Conservation (phyloP, 2,113 vertebrate species). For the Tympanuchus pallidicinctus region DNA sequence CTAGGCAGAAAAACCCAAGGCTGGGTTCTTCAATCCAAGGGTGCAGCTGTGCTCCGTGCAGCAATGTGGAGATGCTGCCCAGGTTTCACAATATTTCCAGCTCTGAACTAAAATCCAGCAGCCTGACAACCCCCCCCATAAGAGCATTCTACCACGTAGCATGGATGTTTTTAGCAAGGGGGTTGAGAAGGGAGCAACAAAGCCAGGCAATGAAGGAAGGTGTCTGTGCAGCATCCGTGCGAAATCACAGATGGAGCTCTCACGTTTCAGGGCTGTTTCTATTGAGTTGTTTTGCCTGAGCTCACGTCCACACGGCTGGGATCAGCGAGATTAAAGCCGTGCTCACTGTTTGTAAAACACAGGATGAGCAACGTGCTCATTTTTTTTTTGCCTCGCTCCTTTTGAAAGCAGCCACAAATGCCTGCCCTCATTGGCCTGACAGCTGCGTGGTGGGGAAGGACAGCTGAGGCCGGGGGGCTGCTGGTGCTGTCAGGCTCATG, state of each 20-base stretch:
- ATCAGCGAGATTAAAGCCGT: background rate
- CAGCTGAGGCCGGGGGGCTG: background rate
- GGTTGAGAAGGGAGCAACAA: background rate
- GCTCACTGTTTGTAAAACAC: background rate
- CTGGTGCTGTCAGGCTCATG: background rate
- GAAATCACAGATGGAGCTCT: background rate
- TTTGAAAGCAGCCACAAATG: background rate
- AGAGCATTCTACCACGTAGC: background rate
- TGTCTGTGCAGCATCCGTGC: background rate
- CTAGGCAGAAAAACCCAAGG: background rate
- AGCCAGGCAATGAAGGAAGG: background rate
- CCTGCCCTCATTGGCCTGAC: background rate
- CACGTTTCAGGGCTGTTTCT: background rate
- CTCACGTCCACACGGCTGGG: fast-evolving
- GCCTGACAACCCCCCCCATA: slow-evolving; percentile 1
- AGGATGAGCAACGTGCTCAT: background rate
- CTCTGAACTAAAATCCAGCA: background rate
- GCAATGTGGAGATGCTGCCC: background rate
- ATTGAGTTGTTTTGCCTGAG: background rate
- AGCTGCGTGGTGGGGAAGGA: background rate
- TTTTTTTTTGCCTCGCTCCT: background rate
- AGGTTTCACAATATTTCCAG: background rate
- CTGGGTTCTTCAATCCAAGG: no score
- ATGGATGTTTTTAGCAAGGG: background rate
- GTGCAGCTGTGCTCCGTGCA: no score